Evolutionary conservation across 2,888 invertebrate species (phyloP).

Genomic region (Urechis unicinctus): DNA sequence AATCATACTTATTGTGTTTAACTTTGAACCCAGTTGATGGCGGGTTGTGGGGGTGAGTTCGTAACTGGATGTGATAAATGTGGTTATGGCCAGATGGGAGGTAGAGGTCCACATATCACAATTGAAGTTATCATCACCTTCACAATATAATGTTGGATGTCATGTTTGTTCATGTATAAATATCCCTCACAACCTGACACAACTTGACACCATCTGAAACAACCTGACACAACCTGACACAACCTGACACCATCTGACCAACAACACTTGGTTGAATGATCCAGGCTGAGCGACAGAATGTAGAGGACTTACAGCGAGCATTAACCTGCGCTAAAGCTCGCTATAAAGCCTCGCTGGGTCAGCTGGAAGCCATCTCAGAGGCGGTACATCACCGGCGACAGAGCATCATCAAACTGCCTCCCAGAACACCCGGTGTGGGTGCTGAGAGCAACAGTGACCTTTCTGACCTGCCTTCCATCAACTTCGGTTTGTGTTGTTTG

Average conservation of each 20-base stretch:
- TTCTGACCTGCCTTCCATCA: slow-evolving; percentile 18
- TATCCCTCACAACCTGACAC: too few species aligned
- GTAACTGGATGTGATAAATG: too few species aligned
- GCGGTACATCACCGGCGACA: slow-evolving; percentile 57
- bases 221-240: neutral
- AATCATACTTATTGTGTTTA: too few species aligned
- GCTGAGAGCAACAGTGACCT: slow-evolving; percentile 55
- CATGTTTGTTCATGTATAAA: too few species aligned
- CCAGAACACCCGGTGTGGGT: slow-evolving; percentile 69
- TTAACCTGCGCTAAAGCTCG: slow-evolving; percentile 73
- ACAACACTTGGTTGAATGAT: neutral
- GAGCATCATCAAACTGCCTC: slow-evolving; percentile 38
- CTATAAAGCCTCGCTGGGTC: slow-evolving; percentile 75
- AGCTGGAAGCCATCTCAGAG: slow-evolving; percentile 84
- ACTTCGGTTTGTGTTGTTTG: slow-evolving; percentile 11
- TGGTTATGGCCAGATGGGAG: too few species aligned
- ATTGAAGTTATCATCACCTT: too few species aligned
- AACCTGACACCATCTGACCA: neutral
- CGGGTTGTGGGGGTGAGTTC: too few species aligned
- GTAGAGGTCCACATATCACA: too few species aligned
- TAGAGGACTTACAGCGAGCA: slow-evolving; percentile 72
- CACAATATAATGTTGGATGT: too few species aligned
- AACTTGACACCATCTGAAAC: too few species aligned
- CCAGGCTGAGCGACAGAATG: slow-evolving; percentile 67
- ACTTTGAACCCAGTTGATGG: too few species aligned